Evolutionary conservation across 2,797 vertebrate genomes (phyloP).

Genomic region (Acestrorhynchus altus): DNA sequence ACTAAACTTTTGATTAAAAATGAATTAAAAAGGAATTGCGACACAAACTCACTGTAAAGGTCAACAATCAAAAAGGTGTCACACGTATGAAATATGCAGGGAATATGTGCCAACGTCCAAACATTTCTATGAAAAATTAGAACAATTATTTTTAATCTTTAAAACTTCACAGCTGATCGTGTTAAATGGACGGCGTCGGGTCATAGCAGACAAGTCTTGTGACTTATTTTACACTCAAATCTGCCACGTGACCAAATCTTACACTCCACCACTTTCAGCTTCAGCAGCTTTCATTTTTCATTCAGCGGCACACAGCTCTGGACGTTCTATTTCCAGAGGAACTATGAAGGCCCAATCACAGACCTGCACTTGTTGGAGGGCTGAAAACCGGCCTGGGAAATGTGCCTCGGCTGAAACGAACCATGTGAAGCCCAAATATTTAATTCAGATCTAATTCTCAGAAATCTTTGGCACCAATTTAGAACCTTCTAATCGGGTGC

Average conservation of each 20-base stretch:
- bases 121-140: not conserved
- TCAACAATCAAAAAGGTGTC: not conserved
- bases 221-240: slow-evolving; percentile 64
- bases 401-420: not conserved
- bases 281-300: slow-evolving; percentile 59
- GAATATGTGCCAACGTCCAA: not conserved
- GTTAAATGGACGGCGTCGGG: not conserved
- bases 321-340: slow-evolving; percentile 61
- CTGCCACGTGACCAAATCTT: slow-evolving; percentile 57
- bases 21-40: too few species aligned
- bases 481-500: not conserved
- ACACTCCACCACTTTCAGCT: slow-evolving; percentile 54
- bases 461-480: not conserved
- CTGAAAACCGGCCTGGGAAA: too few species aligned
- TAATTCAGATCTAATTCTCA: too few species aligned
- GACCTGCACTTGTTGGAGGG: not conserved
- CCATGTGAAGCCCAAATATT: not conserved
- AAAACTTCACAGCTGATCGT: not conserved
- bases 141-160: not conserved
- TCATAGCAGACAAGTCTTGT: slow-evolving; percentile 63
- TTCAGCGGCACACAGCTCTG: slow-evolving; percentile 68
- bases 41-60: not conserved
- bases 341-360: slow-evolving; percentile 57
- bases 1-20: too few species aligned
- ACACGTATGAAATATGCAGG: not conserved